Evolutionary conservation across 2,888 invertebrate genomes (phyloP), one percentile per base, ranked within the genome.

Genomic region (Napeogenes sylphis): DNA sequence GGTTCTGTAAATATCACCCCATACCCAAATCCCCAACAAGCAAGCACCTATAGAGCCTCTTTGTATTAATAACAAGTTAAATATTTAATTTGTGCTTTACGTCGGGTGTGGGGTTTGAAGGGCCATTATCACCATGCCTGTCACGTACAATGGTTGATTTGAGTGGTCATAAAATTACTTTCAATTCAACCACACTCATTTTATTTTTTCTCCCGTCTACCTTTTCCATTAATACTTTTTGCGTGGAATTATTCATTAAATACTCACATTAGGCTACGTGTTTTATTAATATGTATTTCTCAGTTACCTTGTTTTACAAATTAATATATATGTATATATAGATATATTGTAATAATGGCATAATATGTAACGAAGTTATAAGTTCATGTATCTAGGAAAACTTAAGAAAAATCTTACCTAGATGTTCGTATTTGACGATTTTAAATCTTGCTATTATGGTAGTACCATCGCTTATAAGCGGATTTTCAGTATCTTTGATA

Each of bases 11-110:
- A 42, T 42, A 42, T 42, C 42, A 42, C 12, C 10, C 10, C 3
- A 12, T 42, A 12, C 3, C 10, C 10, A 12, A 42, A 42, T 42
- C 6, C 21, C 38, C 8, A 38, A 38, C 38, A 38, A 38, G 12
- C 8, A 42, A 35, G 2, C 35, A 42, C 42, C 42, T 42, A 42
- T 10, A 42, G 42, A 42, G 10, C 42, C 73, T 21, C 21, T 73
- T 75, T 58, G 60, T 59, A 58, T 63, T 51, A 42, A 51, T 58
- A n/a, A 46, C 35, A 55, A 58, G 55, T 55, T 72, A 51, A 51
- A 51, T 73, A 75, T 75, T 78, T 77, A 73, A 75, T 77, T 73
- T 72, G 8, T 71, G 65, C 72, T 71, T 73, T 74, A 73, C 68
- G 72, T 68, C 65, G 65, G 67, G 70, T 68, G 64, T 68, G 65